Base-by-base conservation (phyloP, 1,140 invertebrate genomes). In the Ptiloglossa arizonensis region DNA sequence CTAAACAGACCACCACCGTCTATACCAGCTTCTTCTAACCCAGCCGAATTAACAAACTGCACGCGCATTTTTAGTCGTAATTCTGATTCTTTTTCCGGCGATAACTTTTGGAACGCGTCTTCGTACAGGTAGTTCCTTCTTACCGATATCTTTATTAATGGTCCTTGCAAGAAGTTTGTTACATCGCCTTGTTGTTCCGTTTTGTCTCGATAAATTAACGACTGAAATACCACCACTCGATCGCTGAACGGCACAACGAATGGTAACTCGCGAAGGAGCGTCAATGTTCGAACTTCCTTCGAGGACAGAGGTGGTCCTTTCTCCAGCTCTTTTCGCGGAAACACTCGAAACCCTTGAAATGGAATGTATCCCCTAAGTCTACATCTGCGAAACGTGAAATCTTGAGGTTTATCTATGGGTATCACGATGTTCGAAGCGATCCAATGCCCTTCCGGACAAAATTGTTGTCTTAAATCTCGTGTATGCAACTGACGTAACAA, bases 1-100 rank as follows among this genome's bases (percentile, higher is more conserved):
- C 98, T 93, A 82, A 99, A 96, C 2, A 99, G 95, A 3, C 98
- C 98, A 17, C 97, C 98, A 19, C 98, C 98, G 92, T 99, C 98
- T 8, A 99, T 97, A 0, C 98, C 98, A 1, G 97, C 97, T 90
- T 99, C 98, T 86, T 98, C 97, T 11, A 97, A 91, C 0, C 98
- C 98, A 15, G 96, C 96, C 32, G 95, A 95, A 87, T 98, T 99
- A 29, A 98, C 95, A 69, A 99, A 93, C 87, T 98, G 97, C 2
- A 99, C 97, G 74, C 97, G 93, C 90, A 99, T 95, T 88, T 96
- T 96, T 17, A 96, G 91, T 78, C 97, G 95, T 75, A 99, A 87
- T 88, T 98, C 97, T 0, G 97, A 96, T 88, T 98, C 98, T 93
- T 98, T 99, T 86, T 98, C 96, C 1, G 94, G 94, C 6, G 97